Evolutionary conservation across 1,140 invertebrate species (phyloP).

Genomic region (Solenopsis invicta): DNA sequence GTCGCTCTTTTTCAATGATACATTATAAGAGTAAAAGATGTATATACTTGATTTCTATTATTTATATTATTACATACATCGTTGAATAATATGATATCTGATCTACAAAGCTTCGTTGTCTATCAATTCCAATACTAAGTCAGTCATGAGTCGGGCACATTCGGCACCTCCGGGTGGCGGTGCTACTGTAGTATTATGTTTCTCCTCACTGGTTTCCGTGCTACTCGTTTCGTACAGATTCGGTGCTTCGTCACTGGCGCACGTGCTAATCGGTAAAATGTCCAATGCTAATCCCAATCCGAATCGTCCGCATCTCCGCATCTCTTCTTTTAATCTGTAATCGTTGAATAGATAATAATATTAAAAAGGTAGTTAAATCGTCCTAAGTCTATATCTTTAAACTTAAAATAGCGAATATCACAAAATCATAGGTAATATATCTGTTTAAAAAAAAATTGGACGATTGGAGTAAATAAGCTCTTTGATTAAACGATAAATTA

Average conservation of each 20-base stretch:
- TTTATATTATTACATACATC: conserved; percentile 38
- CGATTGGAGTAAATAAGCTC: not conserved
- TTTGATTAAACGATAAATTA: not conserved
- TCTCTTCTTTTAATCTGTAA: conserved; percentile 88
- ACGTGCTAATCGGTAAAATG: conserved; percentile 91
- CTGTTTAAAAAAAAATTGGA: not conserved
- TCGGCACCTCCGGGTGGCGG: conserved; percentile 82
- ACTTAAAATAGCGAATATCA: not conserved
- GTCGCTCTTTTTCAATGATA: not conserved
- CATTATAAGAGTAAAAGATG: conserved; percentile 6
- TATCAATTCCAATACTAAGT: conserved; percentile 84
- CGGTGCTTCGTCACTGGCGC: conserved; percentile 90
- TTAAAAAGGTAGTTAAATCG: not conserved
- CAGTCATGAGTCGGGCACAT: conserved; percentile 85
- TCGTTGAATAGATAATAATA: conserved; percentile 46
- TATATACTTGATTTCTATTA: conserved; percentile 24
- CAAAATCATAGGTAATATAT: not conserved
- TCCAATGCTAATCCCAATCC: conserved; percentile 90
- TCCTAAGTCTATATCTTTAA: not conserved
- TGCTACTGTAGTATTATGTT: conserved; percentile 71
- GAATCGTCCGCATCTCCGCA: conserved; percentile 89
- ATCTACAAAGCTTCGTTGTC: conserved; percentile 82
- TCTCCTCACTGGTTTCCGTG: conserved; percentile 79
- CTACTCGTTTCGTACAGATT: conserved; percentile 88
- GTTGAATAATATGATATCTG: conserved; percentile 14